Base-by-base conservation (phyloP, 2,797 vertebrate species). In the Pelodytes ibericus region DNA sequence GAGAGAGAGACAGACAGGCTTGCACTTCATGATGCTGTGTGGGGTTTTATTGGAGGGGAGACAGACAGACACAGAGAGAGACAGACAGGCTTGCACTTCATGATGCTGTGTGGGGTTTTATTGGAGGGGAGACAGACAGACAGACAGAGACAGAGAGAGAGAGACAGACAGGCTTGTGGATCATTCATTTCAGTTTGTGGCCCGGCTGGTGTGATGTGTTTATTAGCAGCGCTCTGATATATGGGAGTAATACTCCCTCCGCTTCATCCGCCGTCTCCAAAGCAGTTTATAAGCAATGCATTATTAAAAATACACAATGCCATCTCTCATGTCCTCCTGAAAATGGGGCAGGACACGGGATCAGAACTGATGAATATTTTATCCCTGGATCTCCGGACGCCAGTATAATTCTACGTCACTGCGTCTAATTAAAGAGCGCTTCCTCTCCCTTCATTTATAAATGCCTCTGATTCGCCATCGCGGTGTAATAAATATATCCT, bases 291-390 rank as follows among this genome's bases (percentile, higher is more conserved):
- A 1, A 58, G 74, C 0, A 0, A 16, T 81, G 78, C 79, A 74
- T 81, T 82, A 80, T 81, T 82, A 77, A 82, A 80, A 10, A 27
- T 8, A 24, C 61, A 72, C 67, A 7, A 3, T 6, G 2, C 82
- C 81, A 24, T 29, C 2, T 0, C 72, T 75, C 44, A 13, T 44
- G 70, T 20, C 2, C 36, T 33, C 27, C 71, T 29, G 72, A 66
- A 64, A 27, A 58, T 44, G 64, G 74, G 33, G 70, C 60, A 22
- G 79, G 36, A 75, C 18, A 1, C 81, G 0, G n/a, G 75, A 73
- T 70, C 81, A 71, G 70, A 70, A 68, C 81, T 84, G 80, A 80
- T 81, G 60, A 83, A 85, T 87, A 83, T 84, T 82, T 82, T 81
- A 24, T 64, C 58, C 53, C 47, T 29, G 13, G 18, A 24, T 81